Conservation (phyloP, 1,140 invertebrate species). For the Thalassaphorura encarpata region DNA sequence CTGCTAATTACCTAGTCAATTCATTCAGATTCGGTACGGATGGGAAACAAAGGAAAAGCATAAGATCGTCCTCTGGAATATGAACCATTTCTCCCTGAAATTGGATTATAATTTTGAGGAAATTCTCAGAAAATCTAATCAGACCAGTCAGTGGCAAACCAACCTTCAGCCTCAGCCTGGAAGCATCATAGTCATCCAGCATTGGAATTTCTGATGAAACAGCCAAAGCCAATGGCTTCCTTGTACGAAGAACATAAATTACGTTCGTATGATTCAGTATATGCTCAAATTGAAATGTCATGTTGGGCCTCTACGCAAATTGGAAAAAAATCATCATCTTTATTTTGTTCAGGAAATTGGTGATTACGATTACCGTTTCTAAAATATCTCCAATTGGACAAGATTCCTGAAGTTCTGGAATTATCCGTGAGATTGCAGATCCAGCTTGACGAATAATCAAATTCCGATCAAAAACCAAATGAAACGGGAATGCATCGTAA, state of each 20-base stretch:
- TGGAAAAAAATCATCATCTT: too few species aligned
- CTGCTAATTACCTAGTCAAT: slow-evolving; percentile 59
- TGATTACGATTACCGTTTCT: slow-evolving; percentile 58
- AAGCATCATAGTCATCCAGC: too few species aligned
- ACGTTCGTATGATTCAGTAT: too few species aligned
- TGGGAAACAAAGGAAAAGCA: slow-evolving; percentile 89
- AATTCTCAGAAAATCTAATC: too few species aligned
- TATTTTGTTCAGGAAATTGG: too few species aligned
- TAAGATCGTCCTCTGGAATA: slow-evolving; percentile 74
- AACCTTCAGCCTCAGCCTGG: too few species aligned
- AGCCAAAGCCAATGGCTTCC: too few species aligned
- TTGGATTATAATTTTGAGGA: too few species aligned
- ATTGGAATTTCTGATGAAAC: too few species aligned
- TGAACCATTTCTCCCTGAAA: slow-evolving; percentile 96
- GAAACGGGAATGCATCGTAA: slow-evolving; percentile 88
- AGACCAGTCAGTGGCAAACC: too few species aligned
- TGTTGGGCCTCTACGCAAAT: slow-evolving; percentile 58
- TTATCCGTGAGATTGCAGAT: slow-evolving; percentile 68
- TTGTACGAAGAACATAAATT: too few species aligned
- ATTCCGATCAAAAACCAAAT: slow-evolving; percentile 81
- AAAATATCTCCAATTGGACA: slow-evolving; percentile 66
- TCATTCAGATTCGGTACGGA: slow-evolving; percentile 91
- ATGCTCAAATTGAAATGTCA: too few species aligned
- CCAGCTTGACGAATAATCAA: slow-evolving; percentile 78
- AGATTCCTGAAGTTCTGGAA: slow-evolving; percentile 59